These are phyloP conservation scores for Hypercompe scribonia DNA, from an alignment of 2,888 invertebrate genomes.

Conservation along the genomic window DNA sequence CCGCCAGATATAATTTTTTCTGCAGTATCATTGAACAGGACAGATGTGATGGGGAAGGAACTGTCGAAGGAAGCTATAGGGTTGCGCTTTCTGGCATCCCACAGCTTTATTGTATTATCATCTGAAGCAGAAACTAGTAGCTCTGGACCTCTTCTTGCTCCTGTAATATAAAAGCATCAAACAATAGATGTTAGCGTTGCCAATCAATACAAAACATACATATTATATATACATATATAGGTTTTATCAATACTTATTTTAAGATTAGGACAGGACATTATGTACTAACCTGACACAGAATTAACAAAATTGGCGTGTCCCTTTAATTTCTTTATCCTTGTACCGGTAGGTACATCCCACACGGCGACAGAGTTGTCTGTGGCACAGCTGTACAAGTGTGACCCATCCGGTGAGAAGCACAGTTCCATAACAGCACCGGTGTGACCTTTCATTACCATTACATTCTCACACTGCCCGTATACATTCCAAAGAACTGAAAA, in stretches of 20 bases:
- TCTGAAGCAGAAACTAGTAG: constrained; percentile 97
- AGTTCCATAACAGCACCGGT: constrained; percentile 98
- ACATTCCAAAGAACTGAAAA: constrained; percentile 96
- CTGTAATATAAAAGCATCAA: too few relatives aligned
- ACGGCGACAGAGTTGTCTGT: constrained; percentile 98
- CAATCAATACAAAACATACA: too few relatives aligned
- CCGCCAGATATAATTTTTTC: constrained; percentile 98
- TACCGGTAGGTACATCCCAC: constrained; percentile 97
- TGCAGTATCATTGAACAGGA: constrained; percentile 97
- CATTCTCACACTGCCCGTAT: constrained; percentile 99
- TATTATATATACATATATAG: too few relatives aligned
- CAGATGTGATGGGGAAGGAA: constrained; percentile 93
- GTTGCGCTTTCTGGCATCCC: constrained; percentile 96
- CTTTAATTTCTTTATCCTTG: constrained; percentile 95
- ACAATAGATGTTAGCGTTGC: too few relatives aligned
- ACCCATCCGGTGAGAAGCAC: constrained; percentile 94
- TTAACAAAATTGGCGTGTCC: constrained; percentile 93
- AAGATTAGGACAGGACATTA: background rate
- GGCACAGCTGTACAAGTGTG: constrained; percentile 95
- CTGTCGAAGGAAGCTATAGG: constrained; percentile 91
- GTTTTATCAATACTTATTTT: background rate
- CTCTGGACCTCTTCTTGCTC: constrained; percentile 95
- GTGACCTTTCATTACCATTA: constrained; percentile 97
- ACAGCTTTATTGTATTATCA: constrained; percentile 96
- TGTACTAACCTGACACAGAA: constrained; percentile 85